Evolutionary conservation across 2,888 invertebrate genomes (phyloP).

Genomic region (Sinhomidia bicolor): DNA sequence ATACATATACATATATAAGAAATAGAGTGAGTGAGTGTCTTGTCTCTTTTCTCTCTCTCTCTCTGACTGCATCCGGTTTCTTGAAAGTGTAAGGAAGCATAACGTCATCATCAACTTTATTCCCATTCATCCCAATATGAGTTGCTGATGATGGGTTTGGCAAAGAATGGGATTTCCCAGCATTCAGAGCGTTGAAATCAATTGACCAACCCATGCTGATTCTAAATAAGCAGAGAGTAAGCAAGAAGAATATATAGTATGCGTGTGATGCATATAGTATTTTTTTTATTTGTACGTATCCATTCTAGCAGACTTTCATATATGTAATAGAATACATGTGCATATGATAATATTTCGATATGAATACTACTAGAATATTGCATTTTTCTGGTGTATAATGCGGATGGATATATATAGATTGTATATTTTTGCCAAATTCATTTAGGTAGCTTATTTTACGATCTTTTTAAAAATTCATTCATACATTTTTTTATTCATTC

Average conservation of each 20-base stretch:
- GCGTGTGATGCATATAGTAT: too few species aligned
- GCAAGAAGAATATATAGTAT: neutral
- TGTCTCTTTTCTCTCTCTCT: constrained; percentile 53
- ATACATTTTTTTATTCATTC: constrained; percentile 47
- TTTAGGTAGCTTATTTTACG: neutral
- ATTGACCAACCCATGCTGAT: constrained; percentile 76
- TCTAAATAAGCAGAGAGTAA: constrained; percentile 59
- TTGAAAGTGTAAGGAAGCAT: constrained; percentile 75
- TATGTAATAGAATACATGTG: neutral
- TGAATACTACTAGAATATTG: neutral
- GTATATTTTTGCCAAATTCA: neutral
- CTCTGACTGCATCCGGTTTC: constrained; percentile 76
- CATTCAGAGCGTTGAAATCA: constrained; percentile 80
- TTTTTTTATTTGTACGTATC: too few species aligned
- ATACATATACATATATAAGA: neutral
- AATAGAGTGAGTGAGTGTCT: constrained; percentile 24
- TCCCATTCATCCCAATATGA: constrained; percentile 68
- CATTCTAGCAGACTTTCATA: constrained; percentile 71
- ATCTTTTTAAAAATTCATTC: constrained; percentile 7
- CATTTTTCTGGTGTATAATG: neutral
- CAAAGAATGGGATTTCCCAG: constrained; percentile 77
- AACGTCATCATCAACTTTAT: constrained; percentile 68
- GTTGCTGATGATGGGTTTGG: constrained; percentile 71
- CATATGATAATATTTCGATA: neutral
- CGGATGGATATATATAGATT: neutral